These are phyloP conservation scores for Takifugu ocellatus DNA, from an alignment of 2,797 vertebrate species.

Conservation along the genomic window DNA sequence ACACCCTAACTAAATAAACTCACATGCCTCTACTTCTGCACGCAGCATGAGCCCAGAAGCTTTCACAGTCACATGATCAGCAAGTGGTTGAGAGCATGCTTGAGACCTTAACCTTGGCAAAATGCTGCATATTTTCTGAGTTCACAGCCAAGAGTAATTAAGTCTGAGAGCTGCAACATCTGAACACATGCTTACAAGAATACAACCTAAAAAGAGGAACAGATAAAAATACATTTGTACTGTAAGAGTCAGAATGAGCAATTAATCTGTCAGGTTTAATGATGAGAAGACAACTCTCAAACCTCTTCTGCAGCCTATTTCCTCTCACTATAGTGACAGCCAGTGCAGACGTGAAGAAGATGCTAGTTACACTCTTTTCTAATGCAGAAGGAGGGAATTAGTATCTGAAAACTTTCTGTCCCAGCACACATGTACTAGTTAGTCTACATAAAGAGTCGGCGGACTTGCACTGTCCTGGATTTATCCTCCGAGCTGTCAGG, in stretches of 20 bases:
- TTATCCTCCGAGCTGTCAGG: conserved; percentile 5
- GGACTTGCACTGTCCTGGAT: not conserved
- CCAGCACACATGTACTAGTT: not conserved
- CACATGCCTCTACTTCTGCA: conserved; percentile 71
- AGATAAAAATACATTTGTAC: no score
- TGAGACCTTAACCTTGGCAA: conserved; percentile 35
- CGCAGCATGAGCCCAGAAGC: conserved; percentile 49
- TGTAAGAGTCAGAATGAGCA: no score
- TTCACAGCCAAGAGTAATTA: not conserved
- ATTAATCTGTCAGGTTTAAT: no score
- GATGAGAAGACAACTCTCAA: no score
- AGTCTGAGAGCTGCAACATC: not conserved
- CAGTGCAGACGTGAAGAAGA: no score
- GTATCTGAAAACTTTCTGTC: no score
- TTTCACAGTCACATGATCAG: conserved; percentile 67
- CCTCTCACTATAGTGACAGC: no score
- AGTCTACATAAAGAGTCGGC: conserved; percentile 14
- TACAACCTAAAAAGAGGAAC: no score
- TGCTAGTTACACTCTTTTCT: no score
- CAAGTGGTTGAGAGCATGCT: conserved; percentile 34
- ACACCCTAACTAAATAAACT: conserved; percentile 69
- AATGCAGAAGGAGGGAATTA: no score
- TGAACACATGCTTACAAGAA: no score
- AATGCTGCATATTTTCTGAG: conserved; percentile 29
- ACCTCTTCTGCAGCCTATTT: no score